Base-by-base conservation (phyloP, 2,797 vertebrate species). In the Cyclura pinguis region DNA sequence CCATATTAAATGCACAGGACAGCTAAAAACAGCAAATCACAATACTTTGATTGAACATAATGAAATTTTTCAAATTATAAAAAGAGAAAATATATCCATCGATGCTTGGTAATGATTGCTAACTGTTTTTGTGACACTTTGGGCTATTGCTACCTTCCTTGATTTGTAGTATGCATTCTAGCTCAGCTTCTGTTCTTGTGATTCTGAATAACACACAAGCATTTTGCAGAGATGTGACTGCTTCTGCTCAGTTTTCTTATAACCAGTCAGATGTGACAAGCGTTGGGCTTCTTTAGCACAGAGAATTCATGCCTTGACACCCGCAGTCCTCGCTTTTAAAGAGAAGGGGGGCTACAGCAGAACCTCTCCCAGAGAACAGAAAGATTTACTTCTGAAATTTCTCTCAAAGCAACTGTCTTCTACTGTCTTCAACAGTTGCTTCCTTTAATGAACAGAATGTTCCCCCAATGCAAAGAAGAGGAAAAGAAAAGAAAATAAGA, bases 401-500 rank as follows among this genome's bases (percentile, higher is more conserved):
- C 80, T n/a, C 93, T 62, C 64, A 86, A 88, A 55, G 6, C 3
- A 13, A 18, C 62, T 50, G 1, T 32, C 91, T 78, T 50, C 4
- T 10, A 18, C 62, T 50, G 1, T 32, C 91, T 78, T 50, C 64
- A 73, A 42, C 84, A 92, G 83, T 91, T 90, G 4, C 4, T 87
- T 3, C 89, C 42, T 83, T 1, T 84, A 93, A 16, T 77, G 6
- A 78, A 88, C n/a, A 47, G 22, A 91, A 80, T 2, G 50, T 8
- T 88, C 90, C 29, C 32, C 20, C 86, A 89, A 92, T 67, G 12
- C 1, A 0, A 64, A 78, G 47, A 80, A 47, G 22, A 57, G 3
- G 0, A 0, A 18, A 13, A 14, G 69, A 69, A 0, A 0, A 9
- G 18, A 22, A 32, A 85, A 72, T 72, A 74, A 90, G 50, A 47